Conservation (phyloP, 2,888 invertebrate genomes). For the Calephelis perditalis region DNA sequence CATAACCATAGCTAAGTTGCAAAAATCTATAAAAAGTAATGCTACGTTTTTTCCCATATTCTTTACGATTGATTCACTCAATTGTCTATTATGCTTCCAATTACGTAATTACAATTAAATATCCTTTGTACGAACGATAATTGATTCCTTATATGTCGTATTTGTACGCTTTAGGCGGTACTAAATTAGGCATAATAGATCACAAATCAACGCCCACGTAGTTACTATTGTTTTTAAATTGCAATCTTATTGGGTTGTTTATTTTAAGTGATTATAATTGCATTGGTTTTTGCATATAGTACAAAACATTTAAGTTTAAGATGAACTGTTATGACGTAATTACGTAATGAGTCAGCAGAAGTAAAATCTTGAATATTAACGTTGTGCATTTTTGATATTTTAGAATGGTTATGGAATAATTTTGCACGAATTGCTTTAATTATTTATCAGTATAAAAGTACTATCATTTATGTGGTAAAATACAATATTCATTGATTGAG, state of each 20-base stretch:
- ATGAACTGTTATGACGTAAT: too few relatives aligned
- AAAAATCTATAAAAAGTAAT: constrained; percentile 2
- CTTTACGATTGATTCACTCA: neutral
- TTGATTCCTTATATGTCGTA: constrained; percentile 7
- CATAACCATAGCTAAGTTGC: constrained; percentile 14
- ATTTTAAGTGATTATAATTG: neutral
- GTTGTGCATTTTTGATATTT: too few relatives aligned
- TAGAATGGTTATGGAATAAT: too few relatives aligned
- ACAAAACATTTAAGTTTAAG: too few relatives aligned
- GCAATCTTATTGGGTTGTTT: too few relatives aligned
- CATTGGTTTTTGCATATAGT: neutral
- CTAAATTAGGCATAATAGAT: constrained; percentile 6
- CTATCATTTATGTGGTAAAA: too few relatives aligned
- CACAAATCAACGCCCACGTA: constrained; percentile 1
- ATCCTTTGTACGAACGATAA: constrained; percentile 6
- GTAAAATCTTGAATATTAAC: too few relatives aligned
- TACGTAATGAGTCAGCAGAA: too few relatives aligned
- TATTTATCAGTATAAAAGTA: too few relatives aligned
- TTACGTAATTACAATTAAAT: constrained; percentile 10
- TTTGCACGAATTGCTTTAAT: too few relatives aligned
- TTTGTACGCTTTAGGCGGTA: neutral
- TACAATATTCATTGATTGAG: too few relatives aligned
- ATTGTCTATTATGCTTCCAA: neutral
- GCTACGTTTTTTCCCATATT: constrained; percentile 4
- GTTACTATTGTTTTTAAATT: neutral